Base-by-base conservation (phyloP, 2,797 vertebrate genomes). In the Natrix natrix region DNA sequence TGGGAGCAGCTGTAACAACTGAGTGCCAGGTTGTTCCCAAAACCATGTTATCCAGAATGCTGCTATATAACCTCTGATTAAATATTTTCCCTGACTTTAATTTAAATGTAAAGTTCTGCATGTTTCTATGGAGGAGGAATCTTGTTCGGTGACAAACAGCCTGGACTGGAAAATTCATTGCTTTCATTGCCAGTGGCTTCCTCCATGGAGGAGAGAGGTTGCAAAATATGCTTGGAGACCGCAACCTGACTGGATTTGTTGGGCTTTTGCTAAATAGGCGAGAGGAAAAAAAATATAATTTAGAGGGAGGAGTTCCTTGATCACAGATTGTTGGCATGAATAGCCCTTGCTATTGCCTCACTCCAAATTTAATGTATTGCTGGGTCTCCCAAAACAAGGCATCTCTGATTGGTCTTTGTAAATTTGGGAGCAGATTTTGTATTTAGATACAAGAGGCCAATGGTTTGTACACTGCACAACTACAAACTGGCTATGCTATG, bases 261-360 rank as follows among this genome's bases (percentile, higher is more conserved):
- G 94, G 91, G 69, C 93, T 95, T 93, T 17, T 32, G 92, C 92
- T 91, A 96, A 95, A 95, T 92, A 95, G 95, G 91, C 43, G 60
- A 91, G n/a, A 86, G 90, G 56, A 90, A 94, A 37, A 37, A 37
- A 95, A 95, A 94, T 93, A 88, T 91, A 93, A 95, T 93, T 96
- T 93, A 93, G 57, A 88, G 66, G 91, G 92, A 93, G 92, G 91
- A 95, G 87, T 56, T 61, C 91, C 94, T 94, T 69, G 94, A 88
- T 93, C 91, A 93, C 78, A 93, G 93, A 95, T 87, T 93, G 88
- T n/a, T 94, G 94, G 94, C 92, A 93, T 95, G 95, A 95, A 95
- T 93, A 32, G n/a, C 7, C 83, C 10, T 69, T 87, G 59, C 91
- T 94, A 94, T 94, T 91, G 94, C 78, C 63, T 61, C 91, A 89